Evolutionary conservation across 2,888 invertebrate genomes (phyloP).

Genomic region (Seira musarum): DNA sequence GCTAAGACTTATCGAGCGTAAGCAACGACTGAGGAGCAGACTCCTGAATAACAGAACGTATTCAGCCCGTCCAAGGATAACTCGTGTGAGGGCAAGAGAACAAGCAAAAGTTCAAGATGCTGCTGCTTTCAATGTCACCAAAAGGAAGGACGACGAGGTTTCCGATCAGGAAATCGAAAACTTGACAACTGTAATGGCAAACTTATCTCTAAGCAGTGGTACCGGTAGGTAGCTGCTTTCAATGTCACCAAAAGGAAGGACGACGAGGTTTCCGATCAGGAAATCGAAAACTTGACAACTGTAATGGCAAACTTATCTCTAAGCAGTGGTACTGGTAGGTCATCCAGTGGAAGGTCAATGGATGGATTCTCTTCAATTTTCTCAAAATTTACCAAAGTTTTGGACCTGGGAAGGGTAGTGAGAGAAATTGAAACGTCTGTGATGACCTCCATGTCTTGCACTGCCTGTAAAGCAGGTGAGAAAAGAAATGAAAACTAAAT

Average conservation of each 20-base stretch:
- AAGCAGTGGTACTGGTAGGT: slow-evolving; percentile 44
- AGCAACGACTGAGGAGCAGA: slow-evolving; percentile 6
- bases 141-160: slow-evolving; percentile 31
- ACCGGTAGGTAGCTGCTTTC: slow-evolving; percentile 37
- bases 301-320: slow-evolving; percentile 63
- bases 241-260: slow-evolving; percentile 43
- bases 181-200: slow-evolving; percentile 63
- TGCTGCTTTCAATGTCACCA: slow-evolving; percentile 4
- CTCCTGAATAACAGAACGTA: background rate
- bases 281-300: slow-evolving; percentile 63
- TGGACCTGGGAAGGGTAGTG: slow-evolving; percentile 89
- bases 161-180: slow-evolving; percentile 58
- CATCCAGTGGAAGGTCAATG: slow-evolving; percentile 61
- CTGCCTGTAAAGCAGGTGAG: slow-evolving; percentile 78
- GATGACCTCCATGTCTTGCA: slow-evolving; percentile 87
- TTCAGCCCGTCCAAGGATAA: slow-evolving; percentile 18
- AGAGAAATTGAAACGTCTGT: slow-evolving; percentile 85
- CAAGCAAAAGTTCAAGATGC: slow-evolving; percentile 24
- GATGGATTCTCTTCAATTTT: slow-evolving; percentile 65
- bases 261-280: slow-evolving; percentile 37
- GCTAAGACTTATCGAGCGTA: slow-evolving; percentile 32
- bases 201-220: slow-evolving; percentile 56
- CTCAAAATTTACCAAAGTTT: slow-evolving; percentile 72
- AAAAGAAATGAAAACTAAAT: slow-evolving; percentile 19
- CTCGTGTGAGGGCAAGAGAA: background rate